Percentiles rank a stretch among this genome's conserved stretches.
Conservation (phyloP, 2,113 vertebrate genomes). For the Caracal caracal region DNA sequence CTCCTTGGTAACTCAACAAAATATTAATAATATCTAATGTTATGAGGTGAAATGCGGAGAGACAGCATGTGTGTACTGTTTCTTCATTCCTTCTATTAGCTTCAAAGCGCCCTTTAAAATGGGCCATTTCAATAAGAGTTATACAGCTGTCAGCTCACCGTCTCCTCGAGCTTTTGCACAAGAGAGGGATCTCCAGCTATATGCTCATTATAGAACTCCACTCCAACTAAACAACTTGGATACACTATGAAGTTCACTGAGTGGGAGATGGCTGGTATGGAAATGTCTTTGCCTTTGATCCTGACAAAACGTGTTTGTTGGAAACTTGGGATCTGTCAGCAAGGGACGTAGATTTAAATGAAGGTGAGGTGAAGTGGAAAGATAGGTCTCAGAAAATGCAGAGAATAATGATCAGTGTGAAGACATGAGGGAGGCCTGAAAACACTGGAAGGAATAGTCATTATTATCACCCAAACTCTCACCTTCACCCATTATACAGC, state of each 20-base stretch:
- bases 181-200: not conserved
- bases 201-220: slow-evolving; percentile 38
- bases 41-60: not conserved
- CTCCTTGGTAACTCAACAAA: not conserved
- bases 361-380: slow-evolving; percentile 34
- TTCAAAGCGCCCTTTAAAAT: slow-evolving; percentile 67
- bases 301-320: slow-evolving; percentile 53
- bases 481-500: not conserved
- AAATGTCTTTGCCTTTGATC: slow-evolving; percentile 72
- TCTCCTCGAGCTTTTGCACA: slow-evolving; percentile 48
- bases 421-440: not conserved
- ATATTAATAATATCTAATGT: not conserved
- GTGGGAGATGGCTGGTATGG: slow-evolving; percentile 49
- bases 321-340: slow-evolving; percentile 59
- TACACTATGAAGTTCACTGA: slow-evolving; percentile 53
- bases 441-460: not conserved
- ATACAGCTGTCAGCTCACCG: slow-evolving; percentile 61
- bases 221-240: slow-evolving; percentile 63
- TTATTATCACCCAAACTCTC: not conserved
- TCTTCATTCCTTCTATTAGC: not conserved
- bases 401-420: not conserved
- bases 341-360: slow-evolving; percentile 42
- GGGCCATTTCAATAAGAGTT: slow-evolving; percentile 65
- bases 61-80: not conserved
- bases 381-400: not conserved